Base-by-base conservation (phyloP, 35 echinoderm and acorn worm species). In the Lytechinus pictus region DNA sequence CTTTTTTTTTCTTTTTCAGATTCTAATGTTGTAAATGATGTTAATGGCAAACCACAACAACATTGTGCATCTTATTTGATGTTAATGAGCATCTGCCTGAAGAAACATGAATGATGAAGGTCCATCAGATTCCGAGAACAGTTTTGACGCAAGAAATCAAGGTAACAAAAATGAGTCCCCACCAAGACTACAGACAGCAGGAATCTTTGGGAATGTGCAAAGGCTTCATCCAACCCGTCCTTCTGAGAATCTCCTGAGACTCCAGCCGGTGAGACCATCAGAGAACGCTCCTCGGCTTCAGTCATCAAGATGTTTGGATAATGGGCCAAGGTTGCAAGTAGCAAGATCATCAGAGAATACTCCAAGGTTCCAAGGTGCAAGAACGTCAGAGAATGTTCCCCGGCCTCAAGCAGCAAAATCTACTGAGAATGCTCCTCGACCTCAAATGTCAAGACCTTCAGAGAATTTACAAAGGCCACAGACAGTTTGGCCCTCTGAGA, bases 261-360 rank as follows among this genome's bases (percentile, higher is more conserved):
- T 54, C 12, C 71, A 89, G 55, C 87, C 24, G 52, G 55, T 16
- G 6, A 91, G 54, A 95, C 53, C 53, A 19, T 95, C 95, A 27
- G 95, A 95, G 57, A 95, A 95, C 91, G 3, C 53, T 52, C 87
- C 54, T 55, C 24, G 95, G 55, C 52, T 54, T 13, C 71, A 89
- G 87, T 87, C 52, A 71, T 27, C 86, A 4, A 91, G 87, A 95
- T 54, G 53, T 44, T 95, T 87, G 5, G 95, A 95, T 29, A 95
- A 95, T 95, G 87, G 1, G 6, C 95, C 95, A 21, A 27, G 95
- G 89, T 24, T 54, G 10, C 71, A 58, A 28, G 54, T 16, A 91
- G 28, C 86, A 5, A 91, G 87, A 95, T 21, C 86, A 16, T 95
- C 95, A 12, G 95, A 95, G 56, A 95, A 95, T 95, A 54, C 88